Base-by-base conservation (phyloP, 2,797 vertebrate species). In the Siniperca undulata region DNA sequence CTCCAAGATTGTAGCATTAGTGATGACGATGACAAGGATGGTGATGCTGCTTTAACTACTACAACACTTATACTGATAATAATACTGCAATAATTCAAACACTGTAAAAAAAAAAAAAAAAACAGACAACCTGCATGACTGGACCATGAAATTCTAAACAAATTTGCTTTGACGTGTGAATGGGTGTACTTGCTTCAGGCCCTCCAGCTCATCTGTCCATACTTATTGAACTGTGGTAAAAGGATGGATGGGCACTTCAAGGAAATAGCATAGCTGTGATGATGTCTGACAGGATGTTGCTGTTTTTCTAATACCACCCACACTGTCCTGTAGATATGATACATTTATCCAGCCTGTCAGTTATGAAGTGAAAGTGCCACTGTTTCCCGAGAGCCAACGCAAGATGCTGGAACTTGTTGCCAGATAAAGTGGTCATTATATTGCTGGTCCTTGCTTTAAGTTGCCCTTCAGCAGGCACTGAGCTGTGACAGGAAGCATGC, bases 291-390 rank as follows among this genome's bases (percentile, higher is more conserved):
- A 85, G 59, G 42, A 81, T 71, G 62, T 74, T 77, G 59, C 68
- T 80, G 74, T 83, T 87, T 85, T 78, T 83, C 68, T 83, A 72
- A 81, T 60, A 65, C 81, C 78, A 69, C 81, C 90, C 90, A 89
- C 89, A 72, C 77, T 59, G n/a, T 52, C 34, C 59, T 78, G 67
- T 61, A 79, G 69, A 86, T 72, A 78, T 52, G 61, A 84, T 80
- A 50, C 72, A 48, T 86, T 82, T 86, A 85, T 89, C 77, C 62
- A 65, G 73, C 55, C 83, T 86, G 83, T 84, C 74, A 75, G 74
- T 71, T 71, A 76, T 75, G 62, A 83, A 86, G 72, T 55, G 27
- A 83, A 80, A 84, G 66, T 80, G 65, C 59, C 61, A 72, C 74
- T 30, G 40, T 79, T 80, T 81, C 66, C 61, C 72, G 48, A 56